Percentiles rank a stretch among this genome's conserved stretches.
Conservation (phyloP, 2,888 invertebrate species). For the Lasioglossum villosulum region DNA sequence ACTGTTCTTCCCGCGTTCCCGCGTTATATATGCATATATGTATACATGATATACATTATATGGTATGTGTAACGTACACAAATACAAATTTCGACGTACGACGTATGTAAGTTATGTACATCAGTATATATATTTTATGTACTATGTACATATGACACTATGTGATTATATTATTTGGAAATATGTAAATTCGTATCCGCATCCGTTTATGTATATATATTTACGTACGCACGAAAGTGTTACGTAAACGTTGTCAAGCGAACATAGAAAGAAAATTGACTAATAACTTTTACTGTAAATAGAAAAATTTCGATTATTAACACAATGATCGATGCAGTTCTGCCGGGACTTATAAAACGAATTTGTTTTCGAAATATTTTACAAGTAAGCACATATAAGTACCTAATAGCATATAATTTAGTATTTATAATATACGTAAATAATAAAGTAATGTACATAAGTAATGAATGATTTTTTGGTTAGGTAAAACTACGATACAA, state of each 20-base stretch:
- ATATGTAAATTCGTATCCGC: too few relatives aligned
- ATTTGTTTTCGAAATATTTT: background rate
- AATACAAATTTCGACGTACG: too few relatives aligned
- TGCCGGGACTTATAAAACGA: slow-evolving; percentile 6
- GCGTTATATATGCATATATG: background rate
- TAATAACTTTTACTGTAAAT: background rate
- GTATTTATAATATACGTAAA: too few relatives aligned
- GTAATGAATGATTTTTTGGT: background rate
- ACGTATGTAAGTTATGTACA: background rate
- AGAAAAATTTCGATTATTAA: background rate
- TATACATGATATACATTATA: too few relatives aligned
- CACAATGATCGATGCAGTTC: slow-evolving; percentile 22
- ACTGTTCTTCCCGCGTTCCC: background rate
- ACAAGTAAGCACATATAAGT: background rate
- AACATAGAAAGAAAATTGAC: background rate
- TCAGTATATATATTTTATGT: too few relatives aligned
- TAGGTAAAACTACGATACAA: slow-evolving; percentile 18
- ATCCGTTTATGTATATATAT: too few relatives aligned
- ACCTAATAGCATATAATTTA: background rate
- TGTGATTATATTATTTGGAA: background rate
- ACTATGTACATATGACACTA: too few relatives aligned
- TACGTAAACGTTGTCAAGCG: slow-evolving; percentile 19
- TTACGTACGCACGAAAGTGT: background rate
- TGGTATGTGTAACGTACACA: too few relatives aligned
- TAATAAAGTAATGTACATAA: background rate